These are phyloP conservation scores for Dasyprocta punctata DNA, from an alignment of 2,113 vertebrate genomes.

Conservation along the genomic window DNA sequence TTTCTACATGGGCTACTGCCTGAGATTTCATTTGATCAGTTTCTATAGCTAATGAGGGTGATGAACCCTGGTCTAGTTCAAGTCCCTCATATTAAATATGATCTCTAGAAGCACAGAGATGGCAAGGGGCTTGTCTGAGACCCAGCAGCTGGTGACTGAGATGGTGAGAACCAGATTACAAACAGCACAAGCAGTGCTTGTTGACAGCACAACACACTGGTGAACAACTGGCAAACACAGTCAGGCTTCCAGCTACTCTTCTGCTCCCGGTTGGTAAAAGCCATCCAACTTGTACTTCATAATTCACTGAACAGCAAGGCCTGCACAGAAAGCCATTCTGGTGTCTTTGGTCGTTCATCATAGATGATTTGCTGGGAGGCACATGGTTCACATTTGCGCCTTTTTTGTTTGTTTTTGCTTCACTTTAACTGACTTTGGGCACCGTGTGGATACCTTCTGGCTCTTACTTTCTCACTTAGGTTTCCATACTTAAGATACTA, in stretches of 20 bases:
- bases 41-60: neutral
- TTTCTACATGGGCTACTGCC: neutral
- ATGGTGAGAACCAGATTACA: neutral
- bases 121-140: neutral
- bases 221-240: neutral
- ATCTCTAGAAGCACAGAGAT: neutral
- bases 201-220: neutral
- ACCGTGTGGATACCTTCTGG: neutral
- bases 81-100: neutral
- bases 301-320: slow-evolving; percentile 3
- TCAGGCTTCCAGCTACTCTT: neutral
- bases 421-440: neutral
- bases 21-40: neutral
- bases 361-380: neutral
- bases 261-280: slow-evolving; percentile 25
- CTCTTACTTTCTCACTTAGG: neutral
- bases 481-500: neutral
- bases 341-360: neutral
- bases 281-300: neutral
- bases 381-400: neutral
- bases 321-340: neutral
- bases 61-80: neutral
- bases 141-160: neutral
- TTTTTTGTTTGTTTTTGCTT: neutral
- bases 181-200: neutral